Percentiles rank a stretch among this genome's conserved stretches.
Conservation (phyloP, 2,888 invertebrate species). For the Cephus spinipes region DNA sequence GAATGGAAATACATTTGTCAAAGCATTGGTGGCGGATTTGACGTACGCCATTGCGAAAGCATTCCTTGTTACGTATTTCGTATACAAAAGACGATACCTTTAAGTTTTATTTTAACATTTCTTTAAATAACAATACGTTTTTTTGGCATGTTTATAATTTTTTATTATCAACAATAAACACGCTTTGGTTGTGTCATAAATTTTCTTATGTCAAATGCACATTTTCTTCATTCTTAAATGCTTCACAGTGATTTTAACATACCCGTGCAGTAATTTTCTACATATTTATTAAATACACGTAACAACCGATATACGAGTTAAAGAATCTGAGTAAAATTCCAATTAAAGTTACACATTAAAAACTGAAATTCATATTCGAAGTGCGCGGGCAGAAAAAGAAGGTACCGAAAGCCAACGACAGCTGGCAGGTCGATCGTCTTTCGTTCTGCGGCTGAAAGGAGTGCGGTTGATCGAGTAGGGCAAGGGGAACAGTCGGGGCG, state of each 20-base stretch:
- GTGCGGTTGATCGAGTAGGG: neutral
- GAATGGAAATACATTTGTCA: neutral
- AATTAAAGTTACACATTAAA: neutral
- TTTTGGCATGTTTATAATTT: neutral
- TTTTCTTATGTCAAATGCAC: neutral
- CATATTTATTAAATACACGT: neutral
- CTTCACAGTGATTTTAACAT: neutral
- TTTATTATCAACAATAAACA: neutral
- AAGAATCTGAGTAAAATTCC: neutral
- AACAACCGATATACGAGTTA: too few species aligned
- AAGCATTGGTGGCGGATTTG: neutral
- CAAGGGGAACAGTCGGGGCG: constrained; percentile 36
- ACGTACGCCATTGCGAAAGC: neutral
- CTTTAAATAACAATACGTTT: neutral
- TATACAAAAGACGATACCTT: neutral
- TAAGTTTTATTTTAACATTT: neutral
- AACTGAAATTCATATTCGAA: neutral
- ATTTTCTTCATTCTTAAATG: too few species aligned
- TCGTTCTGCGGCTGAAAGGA: neutral
- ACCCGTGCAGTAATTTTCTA: neutral
- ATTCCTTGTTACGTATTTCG: neutral
- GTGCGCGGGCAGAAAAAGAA: neutral
- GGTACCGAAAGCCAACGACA: neutral
- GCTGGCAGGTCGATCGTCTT: neutral
- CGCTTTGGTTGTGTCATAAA: neutral